These are phyloP conservation scores for Chunga burmeisteri DNA, from an alignment of 2,113 vertebrate species.

Conservation along the genomic window DNA sequence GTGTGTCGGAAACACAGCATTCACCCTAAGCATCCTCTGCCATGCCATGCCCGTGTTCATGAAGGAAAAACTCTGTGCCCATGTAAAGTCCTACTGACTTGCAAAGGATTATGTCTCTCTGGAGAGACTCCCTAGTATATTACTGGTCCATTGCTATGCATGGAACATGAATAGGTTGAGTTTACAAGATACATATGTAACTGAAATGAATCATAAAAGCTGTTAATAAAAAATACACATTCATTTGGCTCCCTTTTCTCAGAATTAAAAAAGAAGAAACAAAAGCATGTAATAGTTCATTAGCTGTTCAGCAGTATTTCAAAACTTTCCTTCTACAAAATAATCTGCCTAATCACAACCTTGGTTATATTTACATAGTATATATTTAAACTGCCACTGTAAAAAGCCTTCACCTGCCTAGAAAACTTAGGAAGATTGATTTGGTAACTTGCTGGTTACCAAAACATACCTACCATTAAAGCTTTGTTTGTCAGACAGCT, in stretches of 20 bases:
- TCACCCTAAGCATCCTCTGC: background rate
- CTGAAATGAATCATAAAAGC: background rate
- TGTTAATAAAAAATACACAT: rapidly evolving
- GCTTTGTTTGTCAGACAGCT: background rate
- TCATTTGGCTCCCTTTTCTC: background rate
- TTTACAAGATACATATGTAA: background rate
- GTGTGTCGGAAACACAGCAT: background rate
- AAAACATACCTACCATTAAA: background rate
- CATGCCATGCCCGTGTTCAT: rapidly evolving
- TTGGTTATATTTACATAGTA: background rate
- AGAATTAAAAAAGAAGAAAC: background rate
- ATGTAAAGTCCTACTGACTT: background rate
- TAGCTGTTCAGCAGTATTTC: background rate
- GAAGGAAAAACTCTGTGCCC: background rate
- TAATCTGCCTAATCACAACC: background rate
- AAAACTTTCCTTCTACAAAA: background rate
- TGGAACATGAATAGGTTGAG: background rate
- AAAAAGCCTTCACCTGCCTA: background rate
- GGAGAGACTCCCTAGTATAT: background rate
- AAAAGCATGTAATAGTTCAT: background rate
- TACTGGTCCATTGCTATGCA: background rate
- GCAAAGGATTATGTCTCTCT: background rate
- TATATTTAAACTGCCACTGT: background rate
- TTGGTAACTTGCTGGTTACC: background rate
- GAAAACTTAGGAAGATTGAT: background rate